Base-by-base conservation (phyloP, 2,888 invertebrate genomes). In the Endotricha flammealis region DNA sequence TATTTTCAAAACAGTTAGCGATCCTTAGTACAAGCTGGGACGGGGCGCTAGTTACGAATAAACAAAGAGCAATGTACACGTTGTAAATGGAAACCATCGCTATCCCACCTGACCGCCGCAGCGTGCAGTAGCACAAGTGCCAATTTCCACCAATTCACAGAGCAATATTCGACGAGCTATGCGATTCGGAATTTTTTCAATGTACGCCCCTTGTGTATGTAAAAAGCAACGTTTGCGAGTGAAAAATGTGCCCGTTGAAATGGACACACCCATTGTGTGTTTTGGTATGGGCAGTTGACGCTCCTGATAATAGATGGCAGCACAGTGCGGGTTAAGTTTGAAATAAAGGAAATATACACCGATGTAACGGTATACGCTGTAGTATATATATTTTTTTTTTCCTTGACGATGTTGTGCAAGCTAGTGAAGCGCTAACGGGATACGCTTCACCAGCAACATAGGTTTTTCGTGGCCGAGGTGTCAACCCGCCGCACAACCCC, bases 81-180 rank as follows among this genome's bases (percentile, higher is more conserved):
- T 22, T 24, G 12, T 30, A 33, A 22, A 20, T 20, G 8, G 11
- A 29, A 13, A 16, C 5, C 9, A 5, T 29, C 34, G 34, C 32
- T 4, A 8, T 9, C 14, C 9, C 38, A 29, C 16, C 37, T 24
- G 20, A 20, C 10, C 1, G 24, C 25, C 17, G 27, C 28, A 16
- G 29, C 12, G 28, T 22, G 14, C 43, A 36, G 31, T 39, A 40
- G 28, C 33, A 41, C 35, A 45, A 48, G 57, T 59, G 60, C 62
- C 64, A 66, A 64, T 68, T 64, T 54, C 51, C 54, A 49, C 60
- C 58, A 57, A 59, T 63, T 51, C 57, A 46, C 46, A 44, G 42
- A 42, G 45, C 56, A 52, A 49, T 65, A 62, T 61, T 57, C 38
- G 24, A 32, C 24, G 32, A 23, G 35, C 29, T 39, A 36, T 32